phyloP scores from a whole-genome alignment of 2,888 invertebrate species.

The Cerceris ruficornis region DNA sequence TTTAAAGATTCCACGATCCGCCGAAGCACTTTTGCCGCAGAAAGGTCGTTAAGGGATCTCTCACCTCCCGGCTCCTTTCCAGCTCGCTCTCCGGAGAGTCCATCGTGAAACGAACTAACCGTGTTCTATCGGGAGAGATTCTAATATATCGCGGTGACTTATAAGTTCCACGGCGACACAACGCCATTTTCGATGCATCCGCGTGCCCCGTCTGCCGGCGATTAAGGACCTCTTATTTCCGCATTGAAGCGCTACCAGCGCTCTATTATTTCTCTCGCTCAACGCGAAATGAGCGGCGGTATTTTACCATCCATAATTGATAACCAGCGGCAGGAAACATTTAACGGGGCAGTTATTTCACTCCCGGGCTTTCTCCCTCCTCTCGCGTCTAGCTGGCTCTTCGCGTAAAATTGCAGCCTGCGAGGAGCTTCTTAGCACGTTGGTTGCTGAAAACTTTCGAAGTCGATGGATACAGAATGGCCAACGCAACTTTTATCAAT shows the following conservation, averaged over 20 bases:
- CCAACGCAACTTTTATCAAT: no score
- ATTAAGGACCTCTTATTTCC: slow-evolving; percentile 3
- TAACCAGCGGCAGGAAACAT: neutral
- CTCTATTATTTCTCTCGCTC: neutral
- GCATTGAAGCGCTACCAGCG: neutral
- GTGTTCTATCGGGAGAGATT: slow-evolving; percentile 39
- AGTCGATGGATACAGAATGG: no score
- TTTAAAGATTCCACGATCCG: slow-evolving; percentile 56
- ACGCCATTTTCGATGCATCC: slow-evolving; percentile 19
- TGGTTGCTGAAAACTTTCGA: no score
- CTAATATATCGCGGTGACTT: slow-evolving; percentile 45
- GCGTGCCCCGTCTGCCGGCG: neutral
- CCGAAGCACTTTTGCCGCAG: slow-evolving; percentile 34
- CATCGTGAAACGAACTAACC: slow-evolving; percentile 17
- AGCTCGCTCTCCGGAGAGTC: slow-evolving; percentile 23
- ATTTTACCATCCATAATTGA: slow-evolving; percentile 8
- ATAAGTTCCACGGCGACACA: slow-evolving; percentile 10
- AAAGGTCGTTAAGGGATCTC: slow-evolving; percentile 61
- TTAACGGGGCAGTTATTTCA: neutral
- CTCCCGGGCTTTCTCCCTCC: neutral
- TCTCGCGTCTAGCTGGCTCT: neutral
- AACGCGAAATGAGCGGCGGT: slow-evolving; percentile 1
- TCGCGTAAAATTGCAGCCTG: no score
- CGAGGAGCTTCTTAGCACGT: no score
- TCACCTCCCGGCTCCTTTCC: slow-evolving; percentile 35